Base-by-base conservation (phyloP, 2,888 invertebrate species). In the Lymantria monacha region DNA sequence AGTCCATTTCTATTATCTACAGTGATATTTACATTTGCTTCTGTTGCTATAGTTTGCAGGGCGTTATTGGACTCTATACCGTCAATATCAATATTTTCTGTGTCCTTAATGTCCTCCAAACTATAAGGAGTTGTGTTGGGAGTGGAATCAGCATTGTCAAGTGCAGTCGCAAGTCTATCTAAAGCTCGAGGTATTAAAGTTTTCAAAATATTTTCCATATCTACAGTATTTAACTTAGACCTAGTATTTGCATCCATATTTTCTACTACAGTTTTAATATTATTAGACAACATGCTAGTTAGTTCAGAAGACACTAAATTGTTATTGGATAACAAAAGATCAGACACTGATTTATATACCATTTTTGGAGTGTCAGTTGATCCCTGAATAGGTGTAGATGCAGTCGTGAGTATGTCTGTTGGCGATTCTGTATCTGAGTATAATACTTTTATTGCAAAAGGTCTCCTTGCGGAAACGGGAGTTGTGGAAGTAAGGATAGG, bases 241-340 rank as follows among this genome's bases (percentile, higher is more conserved):
- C 77, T 87, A 79, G 83, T 87, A 12, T 79, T 79, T 59, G 84
- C 84, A 66, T 91, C 88, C 87, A 90, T 86, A 69, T 83, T 85
- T 74, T 82, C 70, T 50, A 91, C 81, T 65, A 91, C 88, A 77
- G 75, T 78, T 75, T 72, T 82, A 68, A 91, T 91, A 67, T 87
- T 88, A 85, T 83, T 88, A 65, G 90, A 80, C 62, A 91, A 82
- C 90, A 90, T 91, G 90, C 90, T 90, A 79, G 91, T 91, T 91
- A 91, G 85, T 87, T 87, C 89, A 57, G 86, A 83, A 55, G 91
- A 91, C 47, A 91, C 84, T 81, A 90, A 71, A 72, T 85, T 84
- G 62, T 88, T 91, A 79, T 86, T 87, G 63, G 85, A 79, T 69
- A 89, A 75, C 74, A 90, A 82, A 72, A 90, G 82, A 84, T 90